Conservation (phyloP, 2,888 invertebrate species). For the Cecidostiba fungosa region DNA sequence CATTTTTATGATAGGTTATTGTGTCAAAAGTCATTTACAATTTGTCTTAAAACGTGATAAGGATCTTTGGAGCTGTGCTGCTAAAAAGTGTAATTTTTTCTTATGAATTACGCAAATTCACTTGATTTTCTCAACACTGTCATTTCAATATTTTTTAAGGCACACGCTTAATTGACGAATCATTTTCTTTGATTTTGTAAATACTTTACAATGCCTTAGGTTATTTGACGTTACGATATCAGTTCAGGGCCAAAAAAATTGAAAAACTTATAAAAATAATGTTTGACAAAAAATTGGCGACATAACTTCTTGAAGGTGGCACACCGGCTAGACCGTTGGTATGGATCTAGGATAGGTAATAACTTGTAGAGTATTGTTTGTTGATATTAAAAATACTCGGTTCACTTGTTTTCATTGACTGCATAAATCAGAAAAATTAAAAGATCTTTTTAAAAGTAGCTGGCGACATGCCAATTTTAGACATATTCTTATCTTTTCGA, state of each 20-base stretch:
- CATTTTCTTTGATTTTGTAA: no score
- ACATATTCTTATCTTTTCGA: neutral
- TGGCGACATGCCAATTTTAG: neutral
- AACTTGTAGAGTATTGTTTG: slow-evolving; percentile 1
- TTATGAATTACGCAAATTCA: no score
- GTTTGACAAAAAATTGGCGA: neutral
- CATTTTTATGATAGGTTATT: no score
- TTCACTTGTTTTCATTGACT: neutral
- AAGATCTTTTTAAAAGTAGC: neutral
- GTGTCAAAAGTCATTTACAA: no score
- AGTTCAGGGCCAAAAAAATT: neutral
- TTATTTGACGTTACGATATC: neutral
- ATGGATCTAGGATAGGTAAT: neutral
- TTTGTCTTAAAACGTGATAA: no score
- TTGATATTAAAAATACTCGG: neutral
- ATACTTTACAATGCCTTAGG: no score
- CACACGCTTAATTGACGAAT: no score
- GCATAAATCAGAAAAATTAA: neutral
- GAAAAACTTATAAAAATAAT: neutral
- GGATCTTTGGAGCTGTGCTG: no score
- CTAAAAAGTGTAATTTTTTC: no score
- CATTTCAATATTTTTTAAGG: no score
- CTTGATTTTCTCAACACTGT: no score
- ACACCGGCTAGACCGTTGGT: neutral
- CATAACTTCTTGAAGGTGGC: neutral